phyloP scores from a whole-genome alignment of 1,140 invertebrate genomes.

The Cyclina sinensis region DNA sequence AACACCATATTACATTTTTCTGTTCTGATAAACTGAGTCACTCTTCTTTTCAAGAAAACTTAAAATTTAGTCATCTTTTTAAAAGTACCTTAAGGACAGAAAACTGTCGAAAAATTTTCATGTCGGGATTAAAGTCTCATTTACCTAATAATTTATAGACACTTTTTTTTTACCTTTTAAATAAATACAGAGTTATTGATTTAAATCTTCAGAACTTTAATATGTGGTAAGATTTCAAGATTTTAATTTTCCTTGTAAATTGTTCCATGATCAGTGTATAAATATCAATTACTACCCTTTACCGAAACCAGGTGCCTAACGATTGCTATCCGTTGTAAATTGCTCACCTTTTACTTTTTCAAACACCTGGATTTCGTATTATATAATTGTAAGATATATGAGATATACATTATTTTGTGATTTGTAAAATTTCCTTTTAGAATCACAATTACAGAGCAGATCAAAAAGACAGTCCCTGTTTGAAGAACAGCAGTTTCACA shows the following conservation, averaged over 20 bases:
- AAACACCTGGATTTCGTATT: not conserved
- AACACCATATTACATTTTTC: no score
- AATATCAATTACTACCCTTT: conserved; percentile 21
- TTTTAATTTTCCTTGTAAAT: conserved; percentile 34
- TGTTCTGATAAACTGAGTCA: no score
- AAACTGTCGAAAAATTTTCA: no score
- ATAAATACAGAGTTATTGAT: conserved; percentile 7
- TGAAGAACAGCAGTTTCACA: no score
- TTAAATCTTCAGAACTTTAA: not conserved
- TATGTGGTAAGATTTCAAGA: not conserved
- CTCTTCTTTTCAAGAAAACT: no score
- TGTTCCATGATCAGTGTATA: conserved; percentile 3
- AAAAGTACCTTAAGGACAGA: no score
- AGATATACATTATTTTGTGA: conserved; percentile 22
- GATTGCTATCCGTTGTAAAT: not conserved
- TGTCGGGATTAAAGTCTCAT: not conserved
- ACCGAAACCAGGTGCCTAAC: not conserved
- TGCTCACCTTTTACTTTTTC: not conserved
- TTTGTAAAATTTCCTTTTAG: conserved; percentile 18
- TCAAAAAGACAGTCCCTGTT: no score
- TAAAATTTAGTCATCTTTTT: no score
- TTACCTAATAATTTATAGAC: conserved; percentile 31
- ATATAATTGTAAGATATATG: not conserved
- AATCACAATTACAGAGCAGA: no score
- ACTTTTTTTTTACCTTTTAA: conserved; percentile 17